phyloP scores from a whole-genome alignment of 1,140 invertebrate genomes.

The Lamellibrachia luymesi region DNA sequence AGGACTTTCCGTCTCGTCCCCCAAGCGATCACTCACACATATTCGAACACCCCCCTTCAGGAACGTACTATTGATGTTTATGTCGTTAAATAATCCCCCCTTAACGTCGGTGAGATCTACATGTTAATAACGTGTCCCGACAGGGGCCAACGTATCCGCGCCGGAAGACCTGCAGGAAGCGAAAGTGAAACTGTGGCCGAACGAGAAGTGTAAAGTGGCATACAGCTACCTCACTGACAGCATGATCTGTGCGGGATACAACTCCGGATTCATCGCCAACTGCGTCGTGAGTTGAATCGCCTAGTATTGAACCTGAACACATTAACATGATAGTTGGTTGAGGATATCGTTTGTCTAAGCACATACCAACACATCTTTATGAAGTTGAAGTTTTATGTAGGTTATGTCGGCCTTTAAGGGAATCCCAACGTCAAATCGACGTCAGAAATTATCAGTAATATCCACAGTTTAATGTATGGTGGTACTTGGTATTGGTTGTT shows the following conservation, averaged over 20 bases:
- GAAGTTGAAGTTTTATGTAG: too few relatives aligned
- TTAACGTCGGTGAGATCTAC: neutral
- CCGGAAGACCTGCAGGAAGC: constrained; percentile 35
- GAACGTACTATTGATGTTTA: neutral
- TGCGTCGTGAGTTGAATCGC: constrained; percentile 64
- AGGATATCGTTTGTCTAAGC: too few relatives aligned
- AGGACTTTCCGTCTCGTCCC: too few relatives aligned
- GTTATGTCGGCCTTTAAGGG: too few relatives aligned
- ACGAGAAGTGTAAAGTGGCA: constrained; percentile 42
- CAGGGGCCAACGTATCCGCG: neutral
- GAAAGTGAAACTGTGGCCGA: constrained; percentile 44
- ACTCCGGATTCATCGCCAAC: constrained; percentile 38
- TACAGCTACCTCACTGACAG: constrained; percentile 4
- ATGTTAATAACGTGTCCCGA: neutral
- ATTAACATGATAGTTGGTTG: too few relatives aligned
- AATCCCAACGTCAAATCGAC: too few relatives aligned
- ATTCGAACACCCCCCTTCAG: too few relatives aligned
- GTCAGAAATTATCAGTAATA: too few relatives aligned
- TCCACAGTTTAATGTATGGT: too few relatives aligned
- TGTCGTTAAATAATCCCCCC: neutral
- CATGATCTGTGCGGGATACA: constrained; percentile 22
- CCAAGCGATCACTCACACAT: too few relatives aligned
- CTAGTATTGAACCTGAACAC: neutral
- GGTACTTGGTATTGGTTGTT: too few relatives aligned
- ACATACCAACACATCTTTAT: too few relatives aligned